Percentiles rank a stretch among this genome's conserved stretches.
These are phyloP conservation scores for Idris sp. DNA, from an alignment of 1,140 invertebrate species.

Conservation along the genomic window DNA sequence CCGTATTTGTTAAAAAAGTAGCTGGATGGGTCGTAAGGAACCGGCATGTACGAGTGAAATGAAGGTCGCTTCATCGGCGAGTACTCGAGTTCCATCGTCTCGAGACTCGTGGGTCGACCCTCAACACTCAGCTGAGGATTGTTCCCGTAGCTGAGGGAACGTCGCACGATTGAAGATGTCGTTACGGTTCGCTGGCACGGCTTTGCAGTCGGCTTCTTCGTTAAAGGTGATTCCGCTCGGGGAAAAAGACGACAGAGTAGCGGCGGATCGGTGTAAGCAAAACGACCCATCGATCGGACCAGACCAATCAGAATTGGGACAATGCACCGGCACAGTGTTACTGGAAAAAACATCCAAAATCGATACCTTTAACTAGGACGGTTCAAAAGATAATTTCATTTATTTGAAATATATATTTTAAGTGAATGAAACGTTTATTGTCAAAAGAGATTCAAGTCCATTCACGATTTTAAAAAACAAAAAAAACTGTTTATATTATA, in stretches of 20 bases:
- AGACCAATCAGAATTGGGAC: constrained; percentile 93
- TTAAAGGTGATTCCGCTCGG: constrained; percentile 82
- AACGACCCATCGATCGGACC: constrained; percentile 92
- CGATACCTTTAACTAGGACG: too few species aligned
- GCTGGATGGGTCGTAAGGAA: constrained; percentile 87
- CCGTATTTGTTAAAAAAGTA: constrained; percentile 95
- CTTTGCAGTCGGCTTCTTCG: constrained; percentile 5
- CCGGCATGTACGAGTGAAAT: constrained; percentile 82
- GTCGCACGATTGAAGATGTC: constrained; percentile 83
- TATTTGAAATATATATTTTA: too few species aligned
- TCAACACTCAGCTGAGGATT: constrained; percentile 78
- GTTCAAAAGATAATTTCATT: too few species aligned
- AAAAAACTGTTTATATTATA: too few species aligned
- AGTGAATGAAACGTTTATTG: too few species aligned
- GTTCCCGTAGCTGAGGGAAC: constrained; percentile 92
- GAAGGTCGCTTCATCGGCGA: constrained; percentile 73
- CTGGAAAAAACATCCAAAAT: too few species aligned
- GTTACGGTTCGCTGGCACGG: too few species aligned
- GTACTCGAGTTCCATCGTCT: constrained; percentile 72
- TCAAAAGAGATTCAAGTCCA: too few species aligned
- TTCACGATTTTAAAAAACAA: too few species aligned
- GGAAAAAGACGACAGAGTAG: constrained; percentile 92
- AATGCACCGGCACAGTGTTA: constrained; percentile 87
- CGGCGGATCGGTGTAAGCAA: constrained; percentile 85
- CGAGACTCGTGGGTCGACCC: constrained; percentile 62